These are phyloP conservation scores for Circaetus cinerascens DNA, from an alignment of 2,113 vertebrate genomes.

Conservation along the genomic window DNA sequence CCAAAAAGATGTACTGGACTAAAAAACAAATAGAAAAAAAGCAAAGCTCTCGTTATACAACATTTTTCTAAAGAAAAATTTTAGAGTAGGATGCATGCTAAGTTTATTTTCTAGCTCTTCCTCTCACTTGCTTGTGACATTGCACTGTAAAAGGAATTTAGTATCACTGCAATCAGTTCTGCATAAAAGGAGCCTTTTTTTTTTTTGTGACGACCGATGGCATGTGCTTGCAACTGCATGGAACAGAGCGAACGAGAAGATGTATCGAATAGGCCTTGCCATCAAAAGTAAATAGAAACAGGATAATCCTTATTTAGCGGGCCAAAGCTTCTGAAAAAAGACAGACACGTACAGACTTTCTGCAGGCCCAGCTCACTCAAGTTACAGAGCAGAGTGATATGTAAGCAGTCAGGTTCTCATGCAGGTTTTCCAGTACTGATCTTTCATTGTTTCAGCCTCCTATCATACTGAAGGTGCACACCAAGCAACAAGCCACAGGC, in stretches of 20 bases:
- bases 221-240: background rate
- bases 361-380: background rate
- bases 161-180: background rate
- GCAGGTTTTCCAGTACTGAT: background rate
- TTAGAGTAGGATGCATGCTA: background rate
- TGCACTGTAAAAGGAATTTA: background rate
- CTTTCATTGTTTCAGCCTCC: background rate
- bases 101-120: background rate
- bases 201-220: background rate
- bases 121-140: background rate
- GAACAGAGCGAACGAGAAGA: background rate
- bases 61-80: background rate
- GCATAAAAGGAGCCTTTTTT: background rate
- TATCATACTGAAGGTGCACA: background rate
- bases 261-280: background rate
- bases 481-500: background rate
- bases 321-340: background rate
- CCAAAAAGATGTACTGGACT: background rate
- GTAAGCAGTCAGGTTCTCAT: background rate
- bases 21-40: background rate
- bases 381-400: background rate
- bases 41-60: background rate
- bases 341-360: background rate
- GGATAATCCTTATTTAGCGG: background rate
- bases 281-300: background rate